These are phyloP conservation scores for Chondrilla cf. caribensis DNA, from an alignment of 37 sponge, comb jelly and placozoan genomes.

Conservation along the genomic window DNA sequence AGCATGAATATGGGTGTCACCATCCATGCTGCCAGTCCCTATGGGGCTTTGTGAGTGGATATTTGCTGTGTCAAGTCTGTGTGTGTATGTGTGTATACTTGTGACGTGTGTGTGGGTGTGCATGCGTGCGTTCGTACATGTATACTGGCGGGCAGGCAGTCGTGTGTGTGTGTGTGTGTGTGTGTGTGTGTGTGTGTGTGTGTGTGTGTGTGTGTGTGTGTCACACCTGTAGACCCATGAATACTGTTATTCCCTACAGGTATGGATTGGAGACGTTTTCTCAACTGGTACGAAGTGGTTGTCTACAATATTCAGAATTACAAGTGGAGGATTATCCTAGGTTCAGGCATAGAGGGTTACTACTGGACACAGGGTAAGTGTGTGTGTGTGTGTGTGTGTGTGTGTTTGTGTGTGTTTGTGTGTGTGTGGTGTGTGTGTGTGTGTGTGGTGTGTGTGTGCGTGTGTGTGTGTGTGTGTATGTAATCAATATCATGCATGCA, in stretches of 20 bases:
- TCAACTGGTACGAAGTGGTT: conserved; percentile 6
- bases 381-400: neutral
- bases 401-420: neutral
- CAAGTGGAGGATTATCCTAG: conserved; percentile 11
- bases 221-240: no score
- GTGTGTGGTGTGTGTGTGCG: conserved; percentile 1
- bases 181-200: no score
- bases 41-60: conserved; percentile 16
- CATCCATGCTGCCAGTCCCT: conserved; percentile 21
- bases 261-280: conserved; percentile 20
- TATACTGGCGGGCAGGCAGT: no score
- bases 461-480: neutral
- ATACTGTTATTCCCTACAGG: no score
- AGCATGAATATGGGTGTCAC: neutral
- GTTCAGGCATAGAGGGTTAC: neutral
- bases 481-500: no score
- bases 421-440: conserved; percentile 20
- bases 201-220: no score
- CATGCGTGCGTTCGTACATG: no score
- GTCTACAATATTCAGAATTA: conserved; percentile 1
- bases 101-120: no score
- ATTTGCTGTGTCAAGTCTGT: neutral
- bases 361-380: conserved; percentile 19
- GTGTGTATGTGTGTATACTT: neutral
- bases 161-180: no score